Evolutionary conservation across 2,888 invertebrate genomes (phyloP), one percentile per base, ranked within the genome.

Genomic region (Rugalucina vietnamica): DNA sequence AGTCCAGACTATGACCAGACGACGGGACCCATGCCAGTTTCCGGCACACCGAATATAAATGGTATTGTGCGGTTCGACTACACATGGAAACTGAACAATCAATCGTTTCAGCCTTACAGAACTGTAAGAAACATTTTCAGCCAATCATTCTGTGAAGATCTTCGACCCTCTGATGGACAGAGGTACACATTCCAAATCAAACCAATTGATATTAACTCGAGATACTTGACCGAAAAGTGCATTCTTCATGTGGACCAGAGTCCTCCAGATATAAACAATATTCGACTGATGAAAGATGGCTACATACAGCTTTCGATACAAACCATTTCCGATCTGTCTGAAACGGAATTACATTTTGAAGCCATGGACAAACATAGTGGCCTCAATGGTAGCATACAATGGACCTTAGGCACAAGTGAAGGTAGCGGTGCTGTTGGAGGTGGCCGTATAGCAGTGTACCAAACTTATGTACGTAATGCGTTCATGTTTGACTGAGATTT

Each of bases 341-440:
- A 43, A 21, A 84, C 88, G 81, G 24, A 27, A 34, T n/a, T 89
- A 10, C 65, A 81, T 43, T 81, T 88, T 71, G 75, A 81, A 12
- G 82, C 86, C 29, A 75, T 69, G 34, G 89, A 89, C 65, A 32
- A 69, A 14, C 87, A 89, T 54, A 87, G 89, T 37, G 89, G 88
- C 21, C 27, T 89, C 0, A n/a, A n/a, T n/a, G n/a, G 36, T 21
- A 69, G 72, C 3, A 57, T 89, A 1, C 65, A 82, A 54, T 88
- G 88, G 88, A 72, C 70, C 0, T 57, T 89, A 24, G 84, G 85
- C 21, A 84, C 84, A 12, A 21, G 36, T 12, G 71, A 34, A 12
- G 70, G 74, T 18, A 70, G 54, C 10, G 39, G 54, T 18, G 75
- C 78, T 24, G 54, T 82, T 27, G 82, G 78, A 69, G n/a, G 37